These are phyloP conservation scores for Shinisaurus crocodilurus DNA, from an alignment of 2,113 vertebrate species.

Conservation along the genomic window DNA sequence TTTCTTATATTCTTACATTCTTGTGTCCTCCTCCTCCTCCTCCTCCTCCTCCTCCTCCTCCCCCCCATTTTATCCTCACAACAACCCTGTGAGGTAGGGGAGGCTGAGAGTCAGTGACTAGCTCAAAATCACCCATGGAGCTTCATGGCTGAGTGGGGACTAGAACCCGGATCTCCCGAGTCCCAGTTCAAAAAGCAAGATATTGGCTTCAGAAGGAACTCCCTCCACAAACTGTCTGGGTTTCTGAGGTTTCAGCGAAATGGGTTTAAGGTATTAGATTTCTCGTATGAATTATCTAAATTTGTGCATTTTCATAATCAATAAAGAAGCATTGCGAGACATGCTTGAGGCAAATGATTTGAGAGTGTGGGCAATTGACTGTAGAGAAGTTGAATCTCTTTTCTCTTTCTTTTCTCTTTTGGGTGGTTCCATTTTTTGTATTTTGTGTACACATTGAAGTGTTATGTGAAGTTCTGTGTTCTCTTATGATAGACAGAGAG, in stretches of 20 bases:
- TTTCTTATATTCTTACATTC: no score
- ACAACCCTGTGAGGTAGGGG: no score
- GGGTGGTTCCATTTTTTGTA: not conserved
- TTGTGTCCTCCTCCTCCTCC: no score
- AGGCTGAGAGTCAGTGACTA: no score
- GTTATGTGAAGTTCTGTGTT: not conserved
- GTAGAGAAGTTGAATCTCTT: no score
- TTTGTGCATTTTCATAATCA: not conserved
- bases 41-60: no score
- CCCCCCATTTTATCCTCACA: no score
- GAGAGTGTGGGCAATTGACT: not conserved
- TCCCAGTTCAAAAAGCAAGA: no score
- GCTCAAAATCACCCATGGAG: no score
- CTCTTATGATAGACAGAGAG: not conserved
- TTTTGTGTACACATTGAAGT: not conserved
- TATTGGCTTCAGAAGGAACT: not conserved
- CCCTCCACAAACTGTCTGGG: not conserved
- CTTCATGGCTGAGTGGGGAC: no score
- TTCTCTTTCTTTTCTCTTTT: not conserved
- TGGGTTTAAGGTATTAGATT: not conserved
- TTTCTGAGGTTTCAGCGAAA: not conserved
- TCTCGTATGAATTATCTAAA: not conserved
- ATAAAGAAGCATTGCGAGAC: not conserved
- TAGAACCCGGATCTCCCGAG: no score
- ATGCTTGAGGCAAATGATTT: not conserved